Conservation (phyloP, 2,797 vertebrate genomes). For the Rhyacichthys aspro region DNA sequence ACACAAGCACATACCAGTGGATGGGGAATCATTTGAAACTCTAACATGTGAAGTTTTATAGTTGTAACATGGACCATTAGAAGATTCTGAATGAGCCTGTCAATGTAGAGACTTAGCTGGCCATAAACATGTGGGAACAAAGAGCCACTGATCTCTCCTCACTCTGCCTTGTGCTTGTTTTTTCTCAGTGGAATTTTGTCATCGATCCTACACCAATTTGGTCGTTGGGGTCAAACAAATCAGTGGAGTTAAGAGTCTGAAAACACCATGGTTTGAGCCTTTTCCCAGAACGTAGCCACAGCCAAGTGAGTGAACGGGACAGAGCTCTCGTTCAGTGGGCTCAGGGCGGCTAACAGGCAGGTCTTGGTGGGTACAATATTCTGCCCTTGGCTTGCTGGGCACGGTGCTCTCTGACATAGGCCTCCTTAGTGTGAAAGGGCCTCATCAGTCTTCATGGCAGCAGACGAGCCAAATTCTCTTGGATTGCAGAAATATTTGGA, state of each 20-base stretch:
- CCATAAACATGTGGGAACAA: slow-evolving; percentile 50
- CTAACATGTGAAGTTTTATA: slow-evolving; percentile 39
- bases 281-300: slow-evolving; percentile 49
- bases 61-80: slow-evolving; percentile 19
- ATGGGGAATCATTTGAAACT: slow-evolving; percentile 36
- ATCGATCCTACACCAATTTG: slow-evolving; percentile 52
- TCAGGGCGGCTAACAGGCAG: slow-evolving; percentile 46
- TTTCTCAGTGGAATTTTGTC: slow-evolving; percentile 56
- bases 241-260: slow-evolving; percentile 68
- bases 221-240: slow-evolving; percentile 69
- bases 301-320: slow-evolving; percentile 64
- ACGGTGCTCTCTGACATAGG: slow-evolving; percentile 61
- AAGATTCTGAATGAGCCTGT: slow-evolving; percentile 31
- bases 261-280: slow-evolving; percentile 64
- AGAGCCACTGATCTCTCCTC: slow-evolving; percentile 44
- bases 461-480: slow-evolving; percentile 58
- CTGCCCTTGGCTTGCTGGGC: slow-evolving; percentile 59
- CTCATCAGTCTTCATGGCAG: slow-evolving; percentile 56
- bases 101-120: slow-evolving; percentile 35
- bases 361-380: slow-evolving; percentile 57
- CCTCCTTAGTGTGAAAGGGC: slow-evolving; percentile 64
- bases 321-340: slow-evolving; percentile 72
- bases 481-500: slow-evolving; percentile 76
- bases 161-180: slow-evolving; percentile 35
- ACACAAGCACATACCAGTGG: slow-evolving; percentile 27